phyloP scores from a whole-genome alignment of 2,113 vertebrate species.

The Tricholaema leucomelas region DNA sequence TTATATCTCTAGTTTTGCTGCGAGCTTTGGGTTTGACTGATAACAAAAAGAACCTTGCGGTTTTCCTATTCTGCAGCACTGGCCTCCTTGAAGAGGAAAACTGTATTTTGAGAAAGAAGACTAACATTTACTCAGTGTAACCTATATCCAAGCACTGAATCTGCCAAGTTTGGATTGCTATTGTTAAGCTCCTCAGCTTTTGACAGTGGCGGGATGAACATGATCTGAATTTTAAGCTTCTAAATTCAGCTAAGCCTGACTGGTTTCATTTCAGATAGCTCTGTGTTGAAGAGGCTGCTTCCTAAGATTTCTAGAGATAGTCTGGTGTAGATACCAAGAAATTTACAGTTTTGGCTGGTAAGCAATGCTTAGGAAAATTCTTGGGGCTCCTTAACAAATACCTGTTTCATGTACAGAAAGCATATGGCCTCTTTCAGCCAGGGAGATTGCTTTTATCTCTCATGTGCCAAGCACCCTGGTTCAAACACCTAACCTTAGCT shows the following conservation, averaged over 20 bases:
- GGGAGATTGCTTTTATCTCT: background rate
- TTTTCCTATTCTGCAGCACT: background rate
- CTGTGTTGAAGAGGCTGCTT: background rate
- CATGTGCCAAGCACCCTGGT: background rate
- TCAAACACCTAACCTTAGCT: background rate
- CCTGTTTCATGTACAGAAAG: background rate
- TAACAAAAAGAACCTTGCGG: background rate
- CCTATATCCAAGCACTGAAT: background rate
- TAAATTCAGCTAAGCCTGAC: background rate
- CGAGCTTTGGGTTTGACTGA: background rate
- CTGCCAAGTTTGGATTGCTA: background rate
- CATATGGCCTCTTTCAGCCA: background rate
- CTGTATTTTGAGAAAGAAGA: constrained; percentile 8
- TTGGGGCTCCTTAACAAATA: background rate
- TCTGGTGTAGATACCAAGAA: background rate
- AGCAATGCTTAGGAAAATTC: background rate
- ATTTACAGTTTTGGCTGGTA: background rate
- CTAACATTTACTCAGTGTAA: constrained; percentile 57
- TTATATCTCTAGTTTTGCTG: background rate
- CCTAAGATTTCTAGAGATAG: background rate
- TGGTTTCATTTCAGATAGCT: background rate
- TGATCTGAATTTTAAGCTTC: constrained; percentile 29
- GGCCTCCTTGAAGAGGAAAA: background rate
- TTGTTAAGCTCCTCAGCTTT: constrained; percentile 38
- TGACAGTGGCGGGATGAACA: background rate